Evolutionary conservation across 2,113 vertebrate genomes (phyloP).

Genomic region (Lasiurus cinereus): DNA sequence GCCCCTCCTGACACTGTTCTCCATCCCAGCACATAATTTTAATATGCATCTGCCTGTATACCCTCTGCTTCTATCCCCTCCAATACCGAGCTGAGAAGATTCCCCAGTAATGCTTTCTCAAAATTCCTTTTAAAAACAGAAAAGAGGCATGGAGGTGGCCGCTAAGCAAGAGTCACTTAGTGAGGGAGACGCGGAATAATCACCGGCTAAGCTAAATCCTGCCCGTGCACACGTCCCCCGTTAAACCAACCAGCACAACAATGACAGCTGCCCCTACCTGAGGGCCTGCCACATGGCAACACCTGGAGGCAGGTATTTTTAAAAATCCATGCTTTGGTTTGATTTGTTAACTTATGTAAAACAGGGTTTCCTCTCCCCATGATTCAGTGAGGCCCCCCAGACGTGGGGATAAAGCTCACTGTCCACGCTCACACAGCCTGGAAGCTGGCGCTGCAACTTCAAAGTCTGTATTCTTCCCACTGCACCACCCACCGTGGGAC

Average conservation of each 20-base stretch:
- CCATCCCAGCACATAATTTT: not conserved
- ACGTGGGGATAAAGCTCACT: too few relatives aligned
- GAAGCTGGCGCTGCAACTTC: not conserved
- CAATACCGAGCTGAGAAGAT: not conserved
- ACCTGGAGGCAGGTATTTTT: not conserved
- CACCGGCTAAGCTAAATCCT: not conserved
- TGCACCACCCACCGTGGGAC: not conserved
- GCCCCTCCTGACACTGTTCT: accelerated
- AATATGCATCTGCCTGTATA: not conserved
- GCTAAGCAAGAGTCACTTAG: not conserved
- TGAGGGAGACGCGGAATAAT: not conserved
- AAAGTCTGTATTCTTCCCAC: not conserved
- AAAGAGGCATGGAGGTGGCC: not conserved
- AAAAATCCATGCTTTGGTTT: not conserved
- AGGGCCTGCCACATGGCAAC: not conserved
- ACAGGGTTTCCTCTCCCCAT: not conserved
- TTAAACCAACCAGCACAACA: not conserved
- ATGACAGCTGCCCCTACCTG: not conserved
- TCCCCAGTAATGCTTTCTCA: not conserved
- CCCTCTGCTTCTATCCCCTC: not conserved
- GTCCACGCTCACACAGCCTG: accelerated
- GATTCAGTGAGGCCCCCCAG: not conserved
- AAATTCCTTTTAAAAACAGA: not conserved
- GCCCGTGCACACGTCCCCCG: accelerated
- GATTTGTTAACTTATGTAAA: not conserved